Evolutionary conservation across 2,797 vertebrate species (phyloP), one percentile per base, ranked within the genome.

Genomic region (Steatocranus sp.): DNA sequence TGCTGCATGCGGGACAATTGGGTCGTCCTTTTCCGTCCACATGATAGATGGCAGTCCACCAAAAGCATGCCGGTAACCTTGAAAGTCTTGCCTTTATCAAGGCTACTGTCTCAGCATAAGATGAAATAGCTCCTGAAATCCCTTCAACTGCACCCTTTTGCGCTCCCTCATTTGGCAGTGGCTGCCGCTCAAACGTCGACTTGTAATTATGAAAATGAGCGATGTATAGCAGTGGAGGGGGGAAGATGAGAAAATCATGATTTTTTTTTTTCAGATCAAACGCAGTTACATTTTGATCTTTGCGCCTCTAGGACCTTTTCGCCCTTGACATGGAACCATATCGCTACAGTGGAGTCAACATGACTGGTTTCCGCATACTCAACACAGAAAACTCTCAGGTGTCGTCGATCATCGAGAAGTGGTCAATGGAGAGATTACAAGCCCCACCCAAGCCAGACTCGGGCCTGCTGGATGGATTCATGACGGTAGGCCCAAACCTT

Each of bases 401-500:
- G 86, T 96, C 98, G 7, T 99, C 98, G 11, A 98, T 99, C 90
- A 97, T 99, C 51, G 98, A 99, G 94, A 99, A 99, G 89, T 99
- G 98, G 98, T 99, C 98, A 1, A 99, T 99, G 98, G 98, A 99
- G 94, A 93, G 98, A 68, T 95, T 99, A 56, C 98, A 99, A 92
- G 98, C 98, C 32, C 98, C 98, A 5, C 98, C 98, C 1, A 99
- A 99, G 92, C 97, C 98, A 1, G 98, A 99, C 91, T 99, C 98
- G 25, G 98, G 98, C 94, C 97, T 99, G 93, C 96, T 99, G 96
- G 98, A 99, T 94, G 98, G 98, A 96, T 98, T 99, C 96, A 99
- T 99, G 98, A 99, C 98, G 96, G 98, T 98, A 97, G 46, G 91
- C 77, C 9, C 14, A 30, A 85, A 75, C 7, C 5, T 23, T 74